Evolutionary conservation across 1,140 invertebrate genomes (phyloP).

Genomic region (Cotesia glomerata): DNA sequence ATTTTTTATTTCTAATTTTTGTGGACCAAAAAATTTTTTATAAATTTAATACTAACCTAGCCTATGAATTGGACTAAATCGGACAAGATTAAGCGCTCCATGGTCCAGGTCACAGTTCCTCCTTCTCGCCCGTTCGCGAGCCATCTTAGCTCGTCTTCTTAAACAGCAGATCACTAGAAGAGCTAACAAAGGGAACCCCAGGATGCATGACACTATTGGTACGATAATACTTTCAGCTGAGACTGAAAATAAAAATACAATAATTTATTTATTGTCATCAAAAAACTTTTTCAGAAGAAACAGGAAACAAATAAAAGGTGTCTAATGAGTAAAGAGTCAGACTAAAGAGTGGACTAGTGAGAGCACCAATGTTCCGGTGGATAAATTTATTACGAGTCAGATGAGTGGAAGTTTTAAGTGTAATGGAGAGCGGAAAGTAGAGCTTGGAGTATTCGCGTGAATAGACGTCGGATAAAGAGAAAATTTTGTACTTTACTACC

Average conservation of each 20-base stretch:
- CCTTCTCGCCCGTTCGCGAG: constrained; percentile 76
- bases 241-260: constrained; percentile 69
- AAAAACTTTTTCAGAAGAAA: too few species aligned
- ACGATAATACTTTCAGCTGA: constrained; percentile 87
- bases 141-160: constrained; percentile 79
- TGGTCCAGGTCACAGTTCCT: constrained; percentile 80
- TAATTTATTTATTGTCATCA: constrained; percentile 1
- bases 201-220: constrained; percentile 86
- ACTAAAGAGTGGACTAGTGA: background rate
- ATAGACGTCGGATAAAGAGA: too few species aligned
- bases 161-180: constrained; percentile 87
- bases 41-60: constrained; percentile 63
- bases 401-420: too few species aligned
- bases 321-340: constrained; percentile 5
- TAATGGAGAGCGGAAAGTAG: too few species aligned
- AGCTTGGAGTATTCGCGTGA: too few species aligned
- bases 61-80: constrained; percentile 76
- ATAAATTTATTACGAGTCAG: too few species aligned
- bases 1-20: too few species aligned
- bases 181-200: constrained; percentile 84
- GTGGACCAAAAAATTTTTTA: background rate
- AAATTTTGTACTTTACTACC: background rate
- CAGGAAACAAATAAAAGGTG: too few species aligned
- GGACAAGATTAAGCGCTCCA: constrained; percentile 78
- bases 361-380: background rate